Conservation (phyloP, 1,140 invertebrate genomes). For the Diachasmimorpha longicaudata region DNA sequence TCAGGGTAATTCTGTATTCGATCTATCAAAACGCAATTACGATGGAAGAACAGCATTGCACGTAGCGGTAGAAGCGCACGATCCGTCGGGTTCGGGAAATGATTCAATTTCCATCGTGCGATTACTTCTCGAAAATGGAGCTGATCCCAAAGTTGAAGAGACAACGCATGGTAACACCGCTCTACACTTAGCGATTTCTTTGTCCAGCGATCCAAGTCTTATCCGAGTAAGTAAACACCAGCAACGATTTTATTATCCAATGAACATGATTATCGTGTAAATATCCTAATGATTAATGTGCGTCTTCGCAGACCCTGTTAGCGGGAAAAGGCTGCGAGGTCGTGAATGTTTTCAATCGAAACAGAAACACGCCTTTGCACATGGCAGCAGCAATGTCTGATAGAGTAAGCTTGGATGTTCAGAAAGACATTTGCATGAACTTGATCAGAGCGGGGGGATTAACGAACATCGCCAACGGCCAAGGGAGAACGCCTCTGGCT, state of each 20-base stretch:
- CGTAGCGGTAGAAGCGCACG: slow-evolving; percentile 43
- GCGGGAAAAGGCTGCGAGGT: slow-evolving; percentile 19
- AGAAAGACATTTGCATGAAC: slow-evolving; percentile 37
- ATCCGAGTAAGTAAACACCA: slow-evolving; percentile 40
- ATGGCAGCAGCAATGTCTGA: slow-evolving; percentile 33
- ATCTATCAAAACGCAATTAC: slow-evolving; percentile 46
- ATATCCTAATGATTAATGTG: background rate
- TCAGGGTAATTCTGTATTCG: slow-evolving; percentile 45
- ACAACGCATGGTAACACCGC: slow-evolving; percentile 43
- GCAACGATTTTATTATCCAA: background rate
- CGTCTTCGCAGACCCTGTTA: slow-evolving; percentile 37
- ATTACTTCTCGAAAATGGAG: slow-evolving; percentile 45
- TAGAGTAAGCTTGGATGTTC: slow-evolving; percentile 32
- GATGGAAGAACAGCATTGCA: slow-evolving; percentile 52
- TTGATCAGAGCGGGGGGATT: slow-evolving; percentile 38
- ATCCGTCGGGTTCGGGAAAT: slow-evolving; percentile 17
- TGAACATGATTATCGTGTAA: background rate
- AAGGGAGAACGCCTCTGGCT: slow-evolving; percentile 39
- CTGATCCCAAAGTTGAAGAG: slow-evolving; percentile 39
- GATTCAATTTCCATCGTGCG: slow-evolving; percentile 33
- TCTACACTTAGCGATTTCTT: slow-evolving; percentile 44
- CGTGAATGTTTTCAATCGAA: slow-evolving; percentile 42
- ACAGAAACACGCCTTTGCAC: slow-evolving; percentile 45
- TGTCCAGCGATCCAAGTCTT: slow-evolving; percentile 40
- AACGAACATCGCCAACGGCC: slow-evolving; percentile 36